These are phyloP conservation scores for Pycnonotus jocosus DNA, from an alignment of 2,113 vertebrate genomes.

Conservation along the genomic window DNA sequence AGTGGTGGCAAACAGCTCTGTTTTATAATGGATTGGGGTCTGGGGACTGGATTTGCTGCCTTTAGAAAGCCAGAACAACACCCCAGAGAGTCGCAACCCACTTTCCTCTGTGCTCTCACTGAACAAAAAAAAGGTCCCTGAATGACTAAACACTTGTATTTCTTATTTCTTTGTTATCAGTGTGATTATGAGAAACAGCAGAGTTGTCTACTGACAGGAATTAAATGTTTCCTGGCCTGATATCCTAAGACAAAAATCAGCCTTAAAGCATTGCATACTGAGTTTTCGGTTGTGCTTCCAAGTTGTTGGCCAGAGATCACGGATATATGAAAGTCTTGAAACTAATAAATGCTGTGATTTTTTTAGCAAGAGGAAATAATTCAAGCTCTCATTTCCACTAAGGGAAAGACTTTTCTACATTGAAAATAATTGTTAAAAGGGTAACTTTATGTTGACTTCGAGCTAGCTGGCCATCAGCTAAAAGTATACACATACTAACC, in stretches of 20 bases:
- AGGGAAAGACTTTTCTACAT: neutral
- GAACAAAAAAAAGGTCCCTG: neutral
- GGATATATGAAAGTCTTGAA: neutral
- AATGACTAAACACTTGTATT: neutral
- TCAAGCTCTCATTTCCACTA: neutral
- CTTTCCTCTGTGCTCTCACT: accelerated
- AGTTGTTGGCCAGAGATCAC: neutral
- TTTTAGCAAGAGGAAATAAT: neutral
- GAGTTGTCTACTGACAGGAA: neutral
- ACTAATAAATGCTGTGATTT: too few species aligned
- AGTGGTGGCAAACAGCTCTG: neutral
- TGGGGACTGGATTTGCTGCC: neutral
- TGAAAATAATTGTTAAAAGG: neutral
- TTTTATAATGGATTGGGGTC: neutral
- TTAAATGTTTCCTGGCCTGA: neutral
- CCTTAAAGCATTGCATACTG: neutral
- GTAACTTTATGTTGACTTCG: accelerated
- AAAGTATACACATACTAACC: accelerated
- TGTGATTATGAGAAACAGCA: neutral
- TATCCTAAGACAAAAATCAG: neutral
- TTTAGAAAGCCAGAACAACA: neutral
- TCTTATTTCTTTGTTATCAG: neutral
- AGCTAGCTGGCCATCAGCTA: neutral
- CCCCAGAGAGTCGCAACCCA: neutral
- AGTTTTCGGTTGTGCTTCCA: neutral